Evolutionary conservation across 2,113 vertebrate species (phyloP).

Genomic region (Aleadryas rufinucha): DNA sequence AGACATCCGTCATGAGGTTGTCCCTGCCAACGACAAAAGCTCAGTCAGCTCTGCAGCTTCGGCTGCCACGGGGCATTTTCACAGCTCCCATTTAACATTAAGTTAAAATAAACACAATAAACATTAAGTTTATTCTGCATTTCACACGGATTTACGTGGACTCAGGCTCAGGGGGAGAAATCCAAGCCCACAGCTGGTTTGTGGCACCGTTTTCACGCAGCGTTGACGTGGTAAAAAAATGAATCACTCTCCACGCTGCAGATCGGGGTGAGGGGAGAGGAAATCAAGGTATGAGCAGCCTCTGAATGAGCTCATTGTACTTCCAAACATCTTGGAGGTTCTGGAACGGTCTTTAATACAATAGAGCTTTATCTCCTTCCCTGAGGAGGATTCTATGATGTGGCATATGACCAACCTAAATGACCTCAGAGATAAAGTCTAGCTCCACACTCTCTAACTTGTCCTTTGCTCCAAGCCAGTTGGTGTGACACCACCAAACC

Average conservation of each 20-base stretch:
- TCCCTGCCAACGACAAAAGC: slow-evolving; percentile 69
- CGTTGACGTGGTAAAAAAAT: not conserved
- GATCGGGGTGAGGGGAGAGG: rapidly evolving
- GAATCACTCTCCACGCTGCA: not conserved
- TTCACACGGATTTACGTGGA: not conserved
- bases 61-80: not conserved
- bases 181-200: not conserved
- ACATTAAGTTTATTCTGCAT: rapidly evolving
- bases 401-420: not conserved
- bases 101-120: no score
- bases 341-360: not conserved
- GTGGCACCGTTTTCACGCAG: not conserved
- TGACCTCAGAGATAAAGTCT: not conserved
- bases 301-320: not conserved
- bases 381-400: not conserved
- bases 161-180: not conserved
- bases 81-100: rapidly evolving
- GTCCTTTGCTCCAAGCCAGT: not conserved
- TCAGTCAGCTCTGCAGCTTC: not conserved
- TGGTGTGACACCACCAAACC: not conserved
- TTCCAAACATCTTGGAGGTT: not conserved
- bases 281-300: not conserved
- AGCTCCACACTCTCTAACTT: not conserved
- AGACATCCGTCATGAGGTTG: slow-evolving; percentile 88
- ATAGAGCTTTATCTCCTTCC: not conserved